Evolutionary conservation across 2,797 vertebrate genomes (phyloP), one percentile per base, ranked within the genome.

Genomic region (Erithacus rubecula): DNA sequence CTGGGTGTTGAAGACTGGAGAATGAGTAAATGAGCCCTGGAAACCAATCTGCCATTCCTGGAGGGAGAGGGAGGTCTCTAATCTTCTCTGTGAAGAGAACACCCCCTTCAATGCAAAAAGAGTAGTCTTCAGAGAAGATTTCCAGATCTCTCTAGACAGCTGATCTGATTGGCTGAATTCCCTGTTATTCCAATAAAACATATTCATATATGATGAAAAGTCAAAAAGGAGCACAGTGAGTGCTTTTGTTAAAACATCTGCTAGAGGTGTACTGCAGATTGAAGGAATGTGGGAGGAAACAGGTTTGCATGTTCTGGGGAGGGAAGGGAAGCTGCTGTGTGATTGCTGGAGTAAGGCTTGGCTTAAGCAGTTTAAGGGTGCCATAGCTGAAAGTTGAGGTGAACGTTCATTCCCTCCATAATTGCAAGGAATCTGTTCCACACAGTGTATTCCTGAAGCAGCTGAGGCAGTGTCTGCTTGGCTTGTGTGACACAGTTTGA

Each of bases 241-340:
- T 36, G 62, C 62, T 93, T 93, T 80, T 76, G 77, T 94, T 85
- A 79, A 74, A 83, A 53, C 44, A 87, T 36, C 58, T 91, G 59
- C n/a, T 68, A 24, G 58, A 85, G 78, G 55, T 93, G 60, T 76
- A 6, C 82, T 83, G 76, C 39, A 58, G 39, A 53, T 83, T 82
- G 64, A 71, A 56, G 64, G 84, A 78, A 65, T 71, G 67, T 30
- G 13, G 72, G 60, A 85, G 72, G 82, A 89, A 86, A 65, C 55
- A 19, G 1, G 17, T 68, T 74, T 89, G 47, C 49, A 5, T 85
- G 37, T 63, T 68, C 39, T 41, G 24, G 27, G 43, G 34, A 83
- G 77, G 58, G 47, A 58, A 88, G 75, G 75, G 47, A 92, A 79
- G 53, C 51, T 87, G 60, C 63, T 71, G 4, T 74, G 41, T 65